A percentile compares a stretch with the other conserved stretches of the same genome.
These are phyloP conservation scores for Tyto alba DNA, from an alignment of 2,113 vertebrate genomes.

Conservation along the genomic window DNA sequence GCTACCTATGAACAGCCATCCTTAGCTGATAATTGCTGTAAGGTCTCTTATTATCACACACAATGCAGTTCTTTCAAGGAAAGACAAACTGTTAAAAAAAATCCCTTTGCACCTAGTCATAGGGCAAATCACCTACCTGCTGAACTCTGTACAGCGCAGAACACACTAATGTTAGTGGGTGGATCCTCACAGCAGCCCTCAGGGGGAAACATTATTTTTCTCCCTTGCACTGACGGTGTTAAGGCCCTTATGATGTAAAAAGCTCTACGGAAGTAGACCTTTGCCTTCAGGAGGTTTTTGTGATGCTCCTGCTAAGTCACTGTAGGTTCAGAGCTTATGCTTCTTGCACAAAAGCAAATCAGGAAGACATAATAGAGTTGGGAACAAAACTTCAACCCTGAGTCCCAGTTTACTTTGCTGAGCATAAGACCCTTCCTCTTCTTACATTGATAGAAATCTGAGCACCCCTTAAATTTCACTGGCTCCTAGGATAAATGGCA, in stretches of 20 bases:
- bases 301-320: neutral
- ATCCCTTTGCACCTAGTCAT: neutral
- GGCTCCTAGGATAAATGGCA: neutral
- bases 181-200: neutral
- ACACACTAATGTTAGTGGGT: accelerated
- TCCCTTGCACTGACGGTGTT: accelerated
- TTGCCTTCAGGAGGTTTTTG: neutral
- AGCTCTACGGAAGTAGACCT: neutral
- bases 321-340: neutral
- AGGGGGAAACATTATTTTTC: neutral
- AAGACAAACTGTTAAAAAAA: neutral
- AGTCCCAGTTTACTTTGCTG: neutral
- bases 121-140: neutral
- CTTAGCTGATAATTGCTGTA: neutral
- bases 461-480: neutral
- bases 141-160: neutral
- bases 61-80: neutral
- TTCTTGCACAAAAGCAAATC: neutral
- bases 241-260: neutral
- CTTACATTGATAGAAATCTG: neutral
- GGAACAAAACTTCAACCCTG: neutral
- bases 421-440: neutral
- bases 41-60: neutral
- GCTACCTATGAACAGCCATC: neutral
- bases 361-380: accelerated